Conservation (phyloP, 1,140 invertebrate genomes). For the Belonocnema kinseyi region DNA sequence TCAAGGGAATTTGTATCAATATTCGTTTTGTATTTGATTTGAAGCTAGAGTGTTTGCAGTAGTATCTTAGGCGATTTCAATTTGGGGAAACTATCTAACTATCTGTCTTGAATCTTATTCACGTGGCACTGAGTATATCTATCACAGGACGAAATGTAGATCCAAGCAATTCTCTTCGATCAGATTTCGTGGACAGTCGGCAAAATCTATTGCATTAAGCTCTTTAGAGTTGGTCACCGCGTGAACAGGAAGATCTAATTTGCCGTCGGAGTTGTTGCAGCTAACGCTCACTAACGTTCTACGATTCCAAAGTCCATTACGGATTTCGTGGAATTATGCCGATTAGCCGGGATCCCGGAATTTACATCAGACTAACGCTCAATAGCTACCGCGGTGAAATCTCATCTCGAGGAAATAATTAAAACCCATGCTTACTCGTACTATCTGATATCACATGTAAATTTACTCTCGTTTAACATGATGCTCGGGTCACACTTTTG, state of each 20-base stretch:
- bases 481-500: neutral
- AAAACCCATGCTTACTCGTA: constrained; percentile 54
- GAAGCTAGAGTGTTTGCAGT: no score
- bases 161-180: constrained; percentile 39
- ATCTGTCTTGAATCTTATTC: neutral
- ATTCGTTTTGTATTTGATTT: no score
- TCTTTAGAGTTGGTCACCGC: constrained; percentile 46
- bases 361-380: constrained; percentile 61
- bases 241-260: constrained; percentile 48
- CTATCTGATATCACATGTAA: constrained; percentile 10
- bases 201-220: constrained; percentile 52
- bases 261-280: constrained; percentile 40
- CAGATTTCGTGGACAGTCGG: constrained; percentile 45
- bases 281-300: constrained; percentile 45
- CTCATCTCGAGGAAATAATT: constrained; percentile 63
- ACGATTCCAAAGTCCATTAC: constrained; percentile 62
- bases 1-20: no score
- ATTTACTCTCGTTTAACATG: neutral
- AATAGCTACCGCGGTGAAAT: constrained; percentile 57
- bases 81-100: neutral
- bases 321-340: constrained; percentile 64
- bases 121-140: neutral
- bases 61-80: neutral
- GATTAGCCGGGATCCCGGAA: constrained; percentile 60
- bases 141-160: constrained; percentile 28